A percentile compares a stretch with the other conserved stretches of the same genome.
Evolutionary conservation across 2,888 invertebrate genomes (phyloP).

Genomic region (Liposcelis brunnea): DNA sequence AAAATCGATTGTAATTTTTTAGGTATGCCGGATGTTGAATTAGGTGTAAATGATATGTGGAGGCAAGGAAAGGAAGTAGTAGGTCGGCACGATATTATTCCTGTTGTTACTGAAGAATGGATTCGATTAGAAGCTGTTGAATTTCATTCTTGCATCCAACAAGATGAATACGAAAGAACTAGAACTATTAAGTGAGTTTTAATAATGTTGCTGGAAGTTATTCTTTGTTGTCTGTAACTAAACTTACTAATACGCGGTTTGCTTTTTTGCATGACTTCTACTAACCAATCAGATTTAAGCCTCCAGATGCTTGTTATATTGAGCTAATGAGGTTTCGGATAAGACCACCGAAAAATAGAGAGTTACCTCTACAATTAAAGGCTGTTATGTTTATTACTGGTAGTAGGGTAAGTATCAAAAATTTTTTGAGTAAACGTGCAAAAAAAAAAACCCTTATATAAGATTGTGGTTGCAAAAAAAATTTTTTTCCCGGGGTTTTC

Average conservation of each 20-base stretch:
- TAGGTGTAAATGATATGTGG: constrained; percentile 93
- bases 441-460: neutral
- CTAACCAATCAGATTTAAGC: constrained; percentile 55
- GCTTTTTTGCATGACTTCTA: constrained; percentile 1
- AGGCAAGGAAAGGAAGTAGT: constrained; percentile 99
- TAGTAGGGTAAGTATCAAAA: constrained; percentile 43
- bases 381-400: constrained; percentile 76
- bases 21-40: constrained; percentile 91
- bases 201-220: neutral
- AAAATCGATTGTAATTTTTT: constrained; percentile 11
- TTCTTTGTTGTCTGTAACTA: constrained; percentile 9
- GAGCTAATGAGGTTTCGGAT: constrained; percentile 92
- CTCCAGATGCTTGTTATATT: constrained; percentile 94
- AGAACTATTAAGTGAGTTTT: constrained; percentile 63
- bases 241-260: constrained; percentile 15
- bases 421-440: constrained; percentile 5
- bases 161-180: constrained; percentile 70
- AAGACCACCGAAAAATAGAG: constrained; percentile 85
- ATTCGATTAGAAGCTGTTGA: constrained; percentile 87
- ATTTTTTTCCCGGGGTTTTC: no score
- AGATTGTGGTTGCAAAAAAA: no score
- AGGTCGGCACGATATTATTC: constrained; percentile 96
- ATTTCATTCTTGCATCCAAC: constrained; percentile 87
- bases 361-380: constrained; percentile 89
- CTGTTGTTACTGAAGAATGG: constrained; percentile 98